Evolutionary conservation across 2,888 invertebrate species (phyloP), one percentile per base, ranked within the genome.

Genomic region (Dicranocentrus wangi): DNA sequence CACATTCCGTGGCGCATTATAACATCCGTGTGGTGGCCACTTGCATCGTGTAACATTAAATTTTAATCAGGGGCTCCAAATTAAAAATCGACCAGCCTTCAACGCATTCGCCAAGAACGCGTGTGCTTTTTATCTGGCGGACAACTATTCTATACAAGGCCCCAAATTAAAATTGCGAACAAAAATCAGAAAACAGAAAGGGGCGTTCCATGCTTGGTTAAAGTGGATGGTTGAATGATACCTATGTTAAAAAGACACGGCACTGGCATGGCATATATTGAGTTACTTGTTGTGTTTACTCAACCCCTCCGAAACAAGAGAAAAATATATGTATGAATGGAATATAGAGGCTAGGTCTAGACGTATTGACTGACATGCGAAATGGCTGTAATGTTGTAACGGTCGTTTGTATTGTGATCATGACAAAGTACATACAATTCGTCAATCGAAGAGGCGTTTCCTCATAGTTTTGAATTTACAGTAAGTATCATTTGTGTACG

Each of bases 1-100:
- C 51, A 78, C 43, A 71, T 63, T 65, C 55, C 19, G 28, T 66
- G 68, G 23, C 47, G 47, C 47, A 47, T 73, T 73, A 21, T 63
- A 65, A 53, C 81, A 58, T n/a, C 47, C 55, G 25, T 53, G 53
- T 55, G 72, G 72, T 77, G 77, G 69, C 73, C 68, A 70, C 28
- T 47, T 68, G 71, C 72, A 78, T 69, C 47, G 55, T 69, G 68
- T 77, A 42, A 28, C 25, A 32, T 82, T 47, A 82, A 82, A 82
- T 73, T 78, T 82, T 79, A 82, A 79, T 82, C 79, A 82, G 47
- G 8, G 19, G 61, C 61, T 69, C 80, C 66, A 69, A 80, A 80
- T 80, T 80, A 80, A 80, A 80, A 80, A 80, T 76, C 81, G 76
- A 76, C 71, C 75, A 69, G 70, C 8, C 23, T 76, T 65, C 43